Base-by-base conservation (phyloP, 2,113 vertebrate genomes). In the Microtus oregoni region DNA sequence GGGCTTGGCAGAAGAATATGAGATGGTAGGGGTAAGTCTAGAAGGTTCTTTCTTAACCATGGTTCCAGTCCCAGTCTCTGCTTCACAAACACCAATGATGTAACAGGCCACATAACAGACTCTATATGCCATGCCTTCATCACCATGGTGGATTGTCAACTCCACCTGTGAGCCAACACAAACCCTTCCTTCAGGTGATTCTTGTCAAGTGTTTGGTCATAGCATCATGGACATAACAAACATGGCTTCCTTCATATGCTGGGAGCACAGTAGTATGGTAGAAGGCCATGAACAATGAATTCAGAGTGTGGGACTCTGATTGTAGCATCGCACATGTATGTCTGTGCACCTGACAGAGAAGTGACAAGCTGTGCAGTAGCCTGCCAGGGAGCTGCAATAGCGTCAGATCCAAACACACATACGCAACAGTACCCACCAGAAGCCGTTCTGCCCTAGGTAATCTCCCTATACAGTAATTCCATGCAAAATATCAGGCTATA, bases 371-470 rank as follows among this genome's bases (percentile, higher is more conserved):
- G 35, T 22, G 47, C 7, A 22, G 32, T n/a, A 55, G 50, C 26
- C 14, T 0, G 6, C 22, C 50, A 38, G 0, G 0, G 9, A 81
- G 15, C 26, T 58, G 32, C 47, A 30, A 17, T 47, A 30, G 52
- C 32, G 20, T 26, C 44, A 65, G 13, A 44, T 22, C 50, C 50
- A 77, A 35, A 7, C 11, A 32, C 1, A 9, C 61, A 65, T 89
- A 9, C 30, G 28, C 3, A 58, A 10, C 41, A n/a, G 30, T 8
- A 28, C 44, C 58, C 68, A 61, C 7, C 2, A 0, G 35, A 78
- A 67, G 28, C n/a, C 50, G 28, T 0, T 90, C 47, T 78, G 41
- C 32, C n/a, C 68, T 15, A 8, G 41, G 70, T 38, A 68, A 90
- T 19, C 26, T 67, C 0, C 0, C 22, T 47, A 30, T 24, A 15